Base-by-base conservation (phyloP, 1,140 invertebrate species). In the Mylabris phalerata region DNA sequence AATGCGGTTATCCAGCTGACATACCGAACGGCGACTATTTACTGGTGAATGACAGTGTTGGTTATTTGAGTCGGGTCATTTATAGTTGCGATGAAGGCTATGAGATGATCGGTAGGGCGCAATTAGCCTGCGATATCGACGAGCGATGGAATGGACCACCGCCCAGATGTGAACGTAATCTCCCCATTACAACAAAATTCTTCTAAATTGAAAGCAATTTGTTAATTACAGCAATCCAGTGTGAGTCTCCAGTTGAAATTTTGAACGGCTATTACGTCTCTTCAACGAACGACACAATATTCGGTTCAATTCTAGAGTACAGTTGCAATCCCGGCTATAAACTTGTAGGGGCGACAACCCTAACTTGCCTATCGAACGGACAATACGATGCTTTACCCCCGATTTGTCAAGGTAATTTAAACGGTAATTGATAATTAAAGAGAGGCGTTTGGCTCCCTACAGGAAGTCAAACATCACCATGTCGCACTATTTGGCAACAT, bases 81-180 rank as follows among this genome's bases (percentile, higher is more conserved):
- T 96, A 96, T 66, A 77, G 78, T 9, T 96, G 93, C 67, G 80
- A 89, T 9, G 82, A 88, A 61, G 92, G 92, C 3, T 92, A 86
- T 73, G 87, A 90, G 71, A 87, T 95, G 81, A 84, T 88, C 38
- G 86, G 86, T 26, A 80, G 92, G 27, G 85, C 88, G 1, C 80
- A 89, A 61, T 76, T 96, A 2, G 88, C 89, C 4, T 96, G 93
- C 70, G 93, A 95, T 73, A 88, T 94, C 65, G 92, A 95, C 68
- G 90, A 92, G 69, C 80, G 90, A 52, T 96, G 93, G 93, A 93
- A 95, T 70, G 93, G 92, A 48, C 92, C 92, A 26, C 93, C 93
- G 55, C 92, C 93, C 4, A 77, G 87, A 64, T 94, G 92, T 71
- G 88, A 93, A 71, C 84, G 87, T 90, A 77, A 78, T 32, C 3